phyloP scores from a whole-genome alignment of 2,888 invertebrate genomes.

The Drosophila greeni region DNA sequence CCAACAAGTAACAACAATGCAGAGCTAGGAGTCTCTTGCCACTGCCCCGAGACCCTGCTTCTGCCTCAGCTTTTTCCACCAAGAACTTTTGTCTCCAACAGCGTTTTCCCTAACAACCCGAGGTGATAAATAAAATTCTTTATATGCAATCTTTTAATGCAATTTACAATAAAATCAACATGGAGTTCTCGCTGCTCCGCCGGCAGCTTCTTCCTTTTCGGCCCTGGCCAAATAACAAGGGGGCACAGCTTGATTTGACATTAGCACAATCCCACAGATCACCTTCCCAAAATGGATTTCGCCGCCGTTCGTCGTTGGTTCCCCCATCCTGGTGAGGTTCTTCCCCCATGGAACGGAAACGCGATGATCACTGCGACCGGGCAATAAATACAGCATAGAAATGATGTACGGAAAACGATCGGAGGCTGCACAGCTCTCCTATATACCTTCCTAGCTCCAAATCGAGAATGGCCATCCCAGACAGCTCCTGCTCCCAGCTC shows the following conservation, averaged over 20 bases:
- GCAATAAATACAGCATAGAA: slow-evolving; percentile 74
- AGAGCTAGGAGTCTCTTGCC: slow-evolving; percentile 21
- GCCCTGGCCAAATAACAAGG: slow-evolving; percentile 67
- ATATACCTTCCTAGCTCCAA: slow-evolving; percentile 50
- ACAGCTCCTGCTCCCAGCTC: slow-evolving; percentile 15
- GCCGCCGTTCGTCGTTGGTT: slow-evolving; percentile 53
- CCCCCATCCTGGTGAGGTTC: slow-evolving; percentile 41
- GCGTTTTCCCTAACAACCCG: slow-evolving; percentile 73
- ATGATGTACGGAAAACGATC: slow-evolving; percentile 74
- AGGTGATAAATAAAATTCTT: slow-evolving; percentile 78
- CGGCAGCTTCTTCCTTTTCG: slow-evolving; percentile 47
- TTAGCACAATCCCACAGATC: slow-evolving; percentile 77
- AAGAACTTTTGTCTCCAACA: slow-evolving; percentile 75
- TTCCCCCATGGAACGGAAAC: slow-evolving; percentile 57
- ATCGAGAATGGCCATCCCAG: slow-evolving; percentile 39
- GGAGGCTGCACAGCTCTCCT: slow-evolving; percentile 35
- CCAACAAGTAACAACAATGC: slow-evolving; percentile 42
- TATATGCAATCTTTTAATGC: slow-evolving; percentile 77
- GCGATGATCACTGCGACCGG: slow-evolving; percentile 65
- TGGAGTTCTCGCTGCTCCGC: slow-evolving; percentile 60
- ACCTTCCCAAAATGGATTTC: slow-evolving; percentile 75
- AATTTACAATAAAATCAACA: slow-evolving; percentile 76
- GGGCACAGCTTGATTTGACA: slow-evolving; percentile 78
- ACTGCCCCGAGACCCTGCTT: neutral
- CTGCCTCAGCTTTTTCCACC: neutral